A percentile compares a stretch with the other conserved stretches of the same genome.
Evolutionary conservation across 2,113 vertebrate genomes (phyloP).

Genomic region (Stegastes partitus): DNA sequence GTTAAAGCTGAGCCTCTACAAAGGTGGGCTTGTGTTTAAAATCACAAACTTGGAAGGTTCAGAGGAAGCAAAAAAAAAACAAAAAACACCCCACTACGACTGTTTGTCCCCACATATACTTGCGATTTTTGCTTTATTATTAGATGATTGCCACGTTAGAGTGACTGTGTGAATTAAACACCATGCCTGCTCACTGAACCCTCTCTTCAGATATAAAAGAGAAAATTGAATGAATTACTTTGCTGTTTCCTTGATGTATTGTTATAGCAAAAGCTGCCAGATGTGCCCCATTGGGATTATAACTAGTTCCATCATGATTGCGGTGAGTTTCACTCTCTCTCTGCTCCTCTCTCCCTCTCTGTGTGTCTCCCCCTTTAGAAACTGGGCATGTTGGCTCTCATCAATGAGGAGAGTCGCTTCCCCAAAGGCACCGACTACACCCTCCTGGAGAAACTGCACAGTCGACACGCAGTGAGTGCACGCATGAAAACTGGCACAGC

Average conservation of each 20-base stretch:
- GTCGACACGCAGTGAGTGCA: constrained; percentile 89
- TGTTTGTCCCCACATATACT: neutral
- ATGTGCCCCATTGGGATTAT: constrained; percentile 60
- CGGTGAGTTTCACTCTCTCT: constrained; percentile 53
- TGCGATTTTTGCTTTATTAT: constrained; percentile 10
- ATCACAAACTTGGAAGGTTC: constrained; percentile 20
- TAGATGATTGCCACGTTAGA: constrained; percentile 22
- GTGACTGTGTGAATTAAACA: constrained; percentile 3
- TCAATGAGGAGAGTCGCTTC: constrained; percentile 95
- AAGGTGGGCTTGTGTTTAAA: constrained; percentile 32
- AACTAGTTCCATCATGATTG: constrained; percentile 68
- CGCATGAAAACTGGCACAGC: constrained; percentile 18
- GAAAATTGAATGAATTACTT: constrained; percentile 38
- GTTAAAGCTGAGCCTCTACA: constrained; percentile 34
- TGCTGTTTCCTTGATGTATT: constrained; percentile 53
- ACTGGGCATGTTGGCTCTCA: constrained; percentile 93
- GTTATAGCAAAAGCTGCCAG: constrained; percentile 56
- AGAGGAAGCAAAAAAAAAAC: constrained; percentile 15
- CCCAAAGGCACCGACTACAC: constrained; percentile 96
- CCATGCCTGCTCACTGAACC: constrained; percentile 12
- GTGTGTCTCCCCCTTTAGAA: constrained; percentile 83
- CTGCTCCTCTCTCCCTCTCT: constrained; percentile 50
- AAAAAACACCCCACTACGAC: neutral
- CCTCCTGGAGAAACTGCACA: constrained; percentile 94
- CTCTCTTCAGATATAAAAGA: constrained; percentile 26